phyloP scores from a whole-genome alignment of 1,140 invertebrate genomes.

The Trichogramma pretiosum region DNA sequence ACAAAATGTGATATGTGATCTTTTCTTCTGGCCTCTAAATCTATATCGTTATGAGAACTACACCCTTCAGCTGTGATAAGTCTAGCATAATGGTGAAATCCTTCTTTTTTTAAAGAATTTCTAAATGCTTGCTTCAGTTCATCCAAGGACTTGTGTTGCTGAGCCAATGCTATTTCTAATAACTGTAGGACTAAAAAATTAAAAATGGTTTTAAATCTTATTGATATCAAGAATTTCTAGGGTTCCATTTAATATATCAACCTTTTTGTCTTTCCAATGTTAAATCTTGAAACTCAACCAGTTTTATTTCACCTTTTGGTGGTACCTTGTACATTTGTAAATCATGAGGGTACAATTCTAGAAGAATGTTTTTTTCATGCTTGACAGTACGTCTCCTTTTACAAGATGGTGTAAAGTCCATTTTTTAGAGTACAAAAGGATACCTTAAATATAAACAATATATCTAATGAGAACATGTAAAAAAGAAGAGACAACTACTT shows the following conservation, averaged over 20 bases:
- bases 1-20: conserved; percentile 93
- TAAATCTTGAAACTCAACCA: conserved; percentile 81
- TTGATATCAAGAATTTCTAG: background rate
- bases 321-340: conserved; percentile 72
- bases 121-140: conserved; percentile 66
- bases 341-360: conserved; percentile 58
- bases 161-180: conserved; percentile 26
- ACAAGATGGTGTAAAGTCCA: conserved; percentile 25
- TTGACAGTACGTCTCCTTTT: conserved; percentile 23
- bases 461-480: too few species aligned
- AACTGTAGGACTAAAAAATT: conserved; percentile 33
- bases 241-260: conserved; percentile 27
- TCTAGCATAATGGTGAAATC: conserved; percentile 55
- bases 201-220: too few species aligned
- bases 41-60: conserved; percentile 44
- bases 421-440: conserved; percentile 4
- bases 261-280: conserved; percentile 75
- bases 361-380: conserved; percentile 31
- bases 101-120: conserved; percentile 61
- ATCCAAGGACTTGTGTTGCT: conserved; percentile 42
- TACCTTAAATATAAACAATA: too few species aligned
- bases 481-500: too few species aligned
- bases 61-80: conserved; percentile 45
- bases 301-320: conserved; percentile 62
- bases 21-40: conserved; percentile 57